Evolutionary conservation across 1,140 invertebrate genomes (phyloP), one percentile per base, ranked within the genome.

Genomic region (Pseudomyrmex concolor): DNA sequence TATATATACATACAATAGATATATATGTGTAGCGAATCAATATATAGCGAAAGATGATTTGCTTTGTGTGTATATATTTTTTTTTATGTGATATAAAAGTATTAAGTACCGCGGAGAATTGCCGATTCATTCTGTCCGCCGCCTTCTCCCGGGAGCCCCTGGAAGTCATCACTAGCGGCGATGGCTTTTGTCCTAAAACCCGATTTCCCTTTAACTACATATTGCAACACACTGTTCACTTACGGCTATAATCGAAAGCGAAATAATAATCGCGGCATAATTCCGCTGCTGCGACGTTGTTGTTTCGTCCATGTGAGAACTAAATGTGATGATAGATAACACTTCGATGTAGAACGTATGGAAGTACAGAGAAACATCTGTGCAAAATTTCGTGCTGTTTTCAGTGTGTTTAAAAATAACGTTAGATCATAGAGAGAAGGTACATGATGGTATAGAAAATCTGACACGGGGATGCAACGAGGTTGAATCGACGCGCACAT

Each of bases 21-120:
- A 85, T 34, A 34, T 84, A 86, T 87, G 51, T 85, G 78, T 76
- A 83, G 70, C 57, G 34, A 62, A 34, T 87, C 88, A 86, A 87
- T 73, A 86, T 88, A 76, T 87, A 74, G 83, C 78, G 82, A 83
- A 91, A 84, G 77, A 89, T 86, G 84, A 88, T 66, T 34, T 78
- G 13, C 13, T 12, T 51, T 51, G 9, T 76, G 86, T 85, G 81
- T 74, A 25, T 51, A 48, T 85, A 73, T 77, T 78, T 87, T 84
- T 25, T 87, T 34, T 34, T 87, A 80, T 63, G 74, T 77, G 66
- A 81, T 71, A 89, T 34, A 34, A 34, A 84, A 91, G 84, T 89
- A 83, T 86, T 84, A 92, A 92, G 90, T 94, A 98, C 97, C 97
- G 97, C 97, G 95, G 98, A 95, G 95, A 98, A 98, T 95, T 97